phyloP scores from a whole-genome alignment of 2,797 vertebrate genomes.

The Pitangus sulphuratus region DNA sequence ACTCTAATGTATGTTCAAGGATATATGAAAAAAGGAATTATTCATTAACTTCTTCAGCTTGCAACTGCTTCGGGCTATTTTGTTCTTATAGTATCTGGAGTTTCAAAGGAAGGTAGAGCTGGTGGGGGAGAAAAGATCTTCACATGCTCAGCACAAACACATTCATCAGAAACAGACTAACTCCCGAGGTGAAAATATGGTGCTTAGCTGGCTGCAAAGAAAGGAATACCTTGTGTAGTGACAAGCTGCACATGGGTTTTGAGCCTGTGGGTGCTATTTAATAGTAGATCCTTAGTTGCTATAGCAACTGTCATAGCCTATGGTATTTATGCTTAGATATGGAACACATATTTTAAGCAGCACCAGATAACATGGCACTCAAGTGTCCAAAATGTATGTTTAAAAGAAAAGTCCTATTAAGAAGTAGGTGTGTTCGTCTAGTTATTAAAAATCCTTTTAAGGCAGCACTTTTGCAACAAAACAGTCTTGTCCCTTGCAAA shows the following conservation, averaged over 20 bases:
- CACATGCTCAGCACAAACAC: conserved; percentile 14
- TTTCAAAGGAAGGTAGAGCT: conserved; percentile 47
- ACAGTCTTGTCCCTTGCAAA: not conserved
- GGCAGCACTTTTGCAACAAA: not conserved
- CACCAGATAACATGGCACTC: not conserved
- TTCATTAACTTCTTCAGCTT: conserved; percentile 61
- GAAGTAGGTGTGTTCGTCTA: not conserved
- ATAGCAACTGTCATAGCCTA: conserved; percentile 62
- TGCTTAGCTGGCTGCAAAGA: conserved; percentile 31
- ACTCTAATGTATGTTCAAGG: conserved; percentile 33
- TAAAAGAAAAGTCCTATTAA: not conserved
- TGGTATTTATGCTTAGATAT: conserved; percentile 50
- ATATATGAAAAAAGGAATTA: conserved; percentile 41
- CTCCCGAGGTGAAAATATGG: not conserved
- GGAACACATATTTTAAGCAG: conserved; percentile 41
- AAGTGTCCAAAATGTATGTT: not conserved
- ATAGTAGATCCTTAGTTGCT: conserved; percentile 67
- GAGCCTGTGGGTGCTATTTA: conserved; percentile 47
- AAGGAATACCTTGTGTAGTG: conserved; percentile 32
- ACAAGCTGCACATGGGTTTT: conserved; percentile 44
- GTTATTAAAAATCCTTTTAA: not conserved
- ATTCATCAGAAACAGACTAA: conserved; percentile 26
- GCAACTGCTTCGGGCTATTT: conserved; percentile 29
- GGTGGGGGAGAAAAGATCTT: not conserved
- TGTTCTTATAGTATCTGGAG: not conserved